Percentiles rank a stretch among this genome's conserved stretches.
Conservation (phyloP, 1,140 invertebrate species). For the Meloidogyne exigua region DNA sequence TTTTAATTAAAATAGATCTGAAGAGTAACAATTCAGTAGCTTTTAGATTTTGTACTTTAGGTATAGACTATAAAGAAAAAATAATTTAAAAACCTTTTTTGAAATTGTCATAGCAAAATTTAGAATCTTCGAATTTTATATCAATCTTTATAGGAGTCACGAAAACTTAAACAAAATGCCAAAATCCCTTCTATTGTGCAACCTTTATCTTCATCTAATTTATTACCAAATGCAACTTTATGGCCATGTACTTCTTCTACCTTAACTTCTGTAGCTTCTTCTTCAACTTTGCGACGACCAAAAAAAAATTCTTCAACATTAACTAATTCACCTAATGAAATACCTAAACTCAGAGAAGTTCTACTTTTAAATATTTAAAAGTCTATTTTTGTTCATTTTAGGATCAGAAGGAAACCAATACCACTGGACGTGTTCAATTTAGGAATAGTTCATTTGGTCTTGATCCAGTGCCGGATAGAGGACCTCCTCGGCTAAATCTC, state of each 20-base stretch:
- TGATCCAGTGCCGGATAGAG: constrained; percentile 11
- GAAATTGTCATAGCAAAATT: too few species aligned
- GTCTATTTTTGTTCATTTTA: neutral
- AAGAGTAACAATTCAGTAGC: too few species aligned
- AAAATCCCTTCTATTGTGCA: neutral
- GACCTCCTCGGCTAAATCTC: constrained; percentile 20
- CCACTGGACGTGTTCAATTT: constrained; percentile 9
- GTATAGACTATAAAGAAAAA: too few species aligned
- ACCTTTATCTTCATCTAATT: neutral
- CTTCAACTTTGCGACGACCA: neutral
- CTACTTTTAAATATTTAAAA: neutral
- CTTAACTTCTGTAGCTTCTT: neutral
- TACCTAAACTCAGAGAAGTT: neutral
- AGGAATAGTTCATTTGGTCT: constrained; percentile 14
- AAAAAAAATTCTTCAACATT: too few species aligned
- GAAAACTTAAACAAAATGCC: neutral
- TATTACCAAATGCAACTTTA: neutral
- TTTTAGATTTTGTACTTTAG: too few species aligned
- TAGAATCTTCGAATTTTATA: neutral
- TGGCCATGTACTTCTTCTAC: neutral
- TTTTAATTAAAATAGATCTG: too few species aligned
- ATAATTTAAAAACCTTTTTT: too few species aligned
- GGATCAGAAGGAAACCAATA: neutral
- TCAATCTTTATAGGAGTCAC: neutral
- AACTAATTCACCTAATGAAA: too few species aligned